A percentile compares a stretch with the other conserved stretches of the same genome.
phyloP scores from a whole-genome alignment of 2,113 vertebrate species.

The Perca fluviatilis region DNA sequence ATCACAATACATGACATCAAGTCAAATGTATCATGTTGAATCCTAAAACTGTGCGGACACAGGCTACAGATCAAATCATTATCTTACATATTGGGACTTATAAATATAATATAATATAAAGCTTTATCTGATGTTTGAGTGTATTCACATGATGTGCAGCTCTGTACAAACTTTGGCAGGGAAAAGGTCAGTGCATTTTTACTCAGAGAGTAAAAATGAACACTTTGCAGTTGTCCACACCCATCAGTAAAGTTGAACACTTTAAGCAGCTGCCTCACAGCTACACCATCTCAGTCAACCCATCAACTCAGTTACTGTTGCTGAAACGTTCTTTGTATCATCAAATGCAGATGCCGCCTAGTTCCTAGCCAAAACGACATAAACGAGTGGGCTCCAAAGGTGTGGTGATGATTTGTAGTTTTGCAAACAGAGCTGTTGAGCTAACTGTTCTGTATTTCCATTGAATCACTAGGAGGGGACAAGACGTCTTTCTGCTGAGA shows the following conservation, averaged over 20 bases:
- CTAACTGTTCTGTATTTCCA: slow-evolving; percentile 62
- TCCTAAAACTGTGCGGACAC: neutral
- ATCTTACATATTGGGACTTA: neutral
- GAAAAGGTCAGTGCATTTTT: slow-evolving; percentile 1
- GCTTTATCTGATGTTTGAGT: neutral
- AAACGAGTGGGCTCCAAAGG: neutral
- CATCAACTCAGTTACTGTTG: neutral
- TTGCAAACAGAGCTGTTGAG: slow-evolving; percentile 48
- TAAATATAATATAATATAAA: neutral
- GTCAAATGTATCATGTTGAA: slow-evolving; percentile 6
- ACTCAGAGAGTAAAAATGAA: slow-evolving; percentile 7
- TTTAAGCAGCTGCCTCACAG: slow-evolving; percentile 28
- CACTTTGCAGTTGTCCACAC: slow-evolving; percentile 11
- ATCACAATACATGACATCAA: neutral
- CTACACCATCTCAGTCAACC: neutral
- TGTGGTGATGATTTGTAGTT: slow-evolving; percentile 44
- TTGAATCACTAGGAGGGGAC: slow-evolving; percentile 57
- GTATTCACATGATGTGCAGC: neutral
- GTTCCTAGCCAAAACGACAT: neutral
- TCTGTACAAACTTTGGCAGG: neutral
- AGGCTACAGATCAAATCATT: neutral
- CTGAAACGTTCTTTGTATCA: neutral
- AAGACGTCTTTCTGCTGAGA: slow-evolving; percentile 68
- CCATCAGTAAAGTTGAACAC: neutral
- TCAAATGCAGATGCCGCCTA: neutral